phyloP scores from a whole-genome alignment of 1,140 invertebrate genomes.

The Phymastichus coffea region DNA sequence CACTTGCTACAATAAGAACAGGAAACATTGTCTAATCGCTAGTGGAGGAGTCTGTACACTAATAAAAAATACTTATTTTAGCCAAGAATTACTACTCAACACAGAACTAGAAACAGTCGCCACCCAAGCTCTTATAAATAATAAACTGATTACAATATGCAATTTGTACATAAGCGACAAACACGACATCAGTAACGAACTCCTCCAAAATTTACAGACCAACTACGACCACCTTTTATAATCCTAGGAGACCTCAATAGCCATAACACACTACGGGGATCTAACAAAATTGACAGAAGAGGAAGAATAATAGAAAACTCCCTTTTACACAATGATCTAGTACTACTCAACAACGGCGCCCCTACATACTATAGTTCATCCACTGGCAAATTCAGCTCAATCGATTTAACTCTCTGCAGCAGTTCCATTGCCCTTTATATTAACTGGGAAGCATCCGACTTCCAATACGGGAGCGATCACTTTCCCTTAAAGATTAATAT shows the following conservation, averaged over 20 bases:
- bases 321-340: constrained; percentile 26
- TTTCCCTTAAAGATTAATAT: constrained; percentile 38
- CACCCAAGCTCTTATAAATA: constrained; percentile 29
- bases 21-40: constrained; percentile 21
- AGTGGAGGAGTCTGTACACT: constrained; percentile 36
- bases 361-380: no score
- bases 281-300: constrained; percentile 42
- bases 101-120: constrained; percentile 36
- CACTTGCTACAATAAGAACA: constrained; percentile 33
- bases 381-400: no score
- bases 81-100: constrained; percentile 30
- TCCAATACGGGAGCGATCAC: constrained; percentile 40
- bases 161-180: constrained; percentile 35
- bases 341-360: no score
- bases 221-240: constrained; percentile 40
- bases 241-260: constrained; percentile 41
- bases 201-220: constrained; percentile 35
- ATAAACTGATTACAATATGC: constrained; percentile 31
- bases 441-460: constrained; percentile 34
- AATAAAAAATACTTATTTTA: constrained; percentile 31
- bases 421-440: constrained; percentile 31
- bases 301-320: constrained; percentile 35
- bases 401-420: no score
- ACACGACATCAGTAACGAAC: constrained; percentile 8
- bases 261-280: no score